Base-by-base conservation (phyloP, 2,888 invertebrate genomes). In the Caenorhabditis panamensis region DNA sequence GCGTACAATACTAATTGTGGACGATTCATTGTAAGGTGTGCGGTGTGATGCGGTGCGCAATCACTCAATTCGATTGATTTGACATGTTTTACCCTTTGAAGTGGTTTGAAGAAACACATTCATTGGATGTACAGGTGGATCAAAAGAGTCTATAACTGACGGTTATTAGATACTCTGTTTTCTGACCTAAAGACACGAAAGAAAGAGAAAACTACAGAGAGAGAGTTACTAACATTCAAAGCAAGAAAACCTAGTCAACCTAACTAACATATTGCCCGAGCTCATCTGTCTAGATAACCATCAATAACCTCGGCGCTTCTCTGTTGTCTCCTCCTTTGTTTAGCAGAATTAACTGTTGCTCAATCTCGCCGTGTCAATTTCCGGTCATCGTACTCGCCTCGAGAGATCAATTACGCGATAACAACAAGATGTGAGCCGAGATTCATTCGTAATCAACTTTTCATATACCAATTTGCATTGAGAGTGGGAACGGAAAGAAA, bases 341-440 rank as follows among this genome's bases (percentile, higher is more conserved):
- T 51, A n/a, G n/a, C n/a, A n/a, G n/a, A 79, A 63, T 79, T 53
- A 58, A 79, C 73, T 79, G 73, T 79, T 68, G 73, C 75, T 66
- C 75, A 51, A 59, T 67, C 73, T 68, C 56, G 54, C 54, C 61
- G 37, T 73, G 79, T 73, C 73, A 79, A 79, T 79, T 79, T 79
- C 79, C 79, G 79, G 72, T 71, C 69, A 53, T 78, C 64, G 58
- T 78, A 51, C 41, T 41, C 20, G 24, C 51, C 13, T 6, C 41
- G 31, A 51, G 31, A 79, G 79, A 79, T 79, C 79, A 79, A 79
- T 79, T 79, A 79, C 58, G 53, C 79, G 79, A 79, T 79, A 79
- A 79, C 54, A 41, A 67, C 28, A 22, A 36, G 22, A 31, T 44
- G 36, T 11, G 56, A n/a, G 24, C 22, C 13, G 36, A 9, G 64